phyloP scores from a whole-genome alignment of 1,140 invertebrate species.

The Hylaeus volcanicus region DNA sequence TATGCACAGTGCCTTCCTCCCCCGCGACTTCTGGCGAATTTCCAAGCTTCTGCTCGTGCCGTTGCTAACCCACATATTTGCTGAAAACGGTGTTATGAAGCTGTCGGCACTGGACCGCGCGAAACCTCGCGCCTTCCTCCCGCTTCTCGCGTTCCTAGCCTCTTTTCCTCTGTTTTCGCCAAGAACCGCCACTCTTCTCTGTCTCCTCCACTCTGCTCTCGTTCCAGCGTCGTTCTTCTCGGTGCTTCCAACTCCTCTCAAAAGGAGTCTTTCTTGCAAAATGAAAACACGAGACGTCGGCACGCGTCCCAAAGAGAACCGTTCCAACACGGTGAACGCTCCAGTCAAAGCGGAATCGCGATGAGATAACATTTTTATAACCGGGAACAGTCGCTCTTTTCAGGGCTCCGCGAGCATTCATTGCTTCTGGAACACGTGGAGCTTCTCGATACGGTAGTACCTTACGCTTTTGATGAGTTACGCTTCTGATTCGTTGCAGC shows the following conservation, averaged over 20 bases:
- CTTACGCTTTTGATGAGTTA: too few relatives aligned
- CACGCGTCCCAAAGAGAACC: neutral
- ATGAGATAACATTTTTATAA: neutral
- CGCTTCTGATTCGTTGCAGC: too few relatives aligned
- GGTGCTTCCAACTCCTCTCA: neutral
- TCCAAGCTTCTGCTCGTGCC: constrained; percentile 55
- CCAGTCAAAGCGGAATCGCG: neutral
- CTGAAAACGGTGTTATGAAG: constrained; percentile 60
- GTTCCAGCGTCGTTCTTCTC: neutral
- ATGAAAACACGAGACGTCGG: constrained; percentile 27
- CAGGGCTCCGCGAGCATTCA: neutral
- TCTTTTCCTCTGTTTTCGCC: neutral
- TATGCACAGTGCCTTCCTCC: constrained; percentile 14
- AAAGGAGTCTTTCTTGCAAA: constrained; percentile 20
- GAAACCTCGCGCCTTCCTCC: constrained; percentile 17
- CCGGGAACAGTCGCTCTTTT: neutral
- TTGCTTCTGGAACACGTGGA: neutral
- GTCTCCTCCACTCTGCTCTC: neutral
- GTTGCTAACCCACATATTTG: constrained; percentile 69
- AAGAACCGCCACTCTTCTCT: constrained; percentile 10
- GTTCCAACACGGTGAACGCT: too few relatives aligned
- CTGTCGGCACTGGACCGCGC: constrained; percentile 31
- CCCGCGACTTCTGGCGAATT: constrained; percentile 54
- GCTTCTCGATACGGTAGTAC: neutral
- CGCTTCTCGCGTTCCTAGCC: neutral